Percentiles rank a stretch among this genome's conserved stretches.
phyloP scores from a whole-genome alignment of 2,797 vertebrate genomes.

The Ptychadena robeensis region DNA sequence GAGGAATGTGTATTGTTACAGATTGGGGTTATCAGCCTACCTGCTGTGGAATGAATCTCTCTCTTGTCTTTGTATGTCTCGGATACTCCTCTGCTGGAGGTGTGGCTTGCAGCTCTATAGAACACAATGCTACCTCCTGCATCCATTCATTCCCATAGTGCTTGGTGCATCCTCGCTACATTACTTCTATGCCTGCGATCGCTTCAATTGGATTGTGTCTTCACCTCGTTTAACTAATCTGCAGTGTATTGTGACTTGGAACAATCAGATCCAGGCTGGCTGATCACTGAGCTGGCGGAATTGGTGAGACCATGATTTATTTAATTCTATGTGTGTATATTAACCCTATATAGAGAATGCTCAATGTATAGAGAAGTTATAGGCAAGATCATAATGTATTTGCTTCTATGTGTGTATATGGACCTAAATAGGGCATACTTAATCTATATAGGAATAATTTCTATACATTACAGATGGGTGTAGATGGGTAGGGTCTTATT shows the following conservation, averaged over 20 bases:
- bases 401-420: too few species aligned
- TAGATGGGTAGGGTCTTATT: too few species aligned
- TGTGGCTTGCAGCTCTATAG: constrained; percentile 27
- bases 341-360: neutral
- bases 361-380: neutral
- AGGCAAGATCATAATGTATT: too few species aligned
- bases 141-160: constrained; percentile 7
- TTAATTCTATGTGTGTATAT: neutral
- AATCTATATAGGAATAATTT: too few species aligned
- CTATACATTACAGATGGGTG: too few species aligned
- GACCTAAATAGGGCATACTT: too few species aligned
- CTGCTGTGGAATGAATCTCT: constrained; percentile 6
- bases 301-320: constrained; percentile 11
- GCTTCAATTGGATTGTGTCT: neutral
- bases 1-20: neutral
- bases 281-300: neutral
- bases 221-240: neutral
- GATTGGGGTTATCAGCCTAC: constrained; percentile 4
- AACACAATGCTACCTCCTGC: constrained; percentile 17
- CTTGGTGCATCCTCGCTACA: neutral
- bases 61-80: neutral
- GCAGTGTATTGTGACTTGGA: constrained; percentile 7
- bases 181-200: neutral
- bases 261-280: neutral
- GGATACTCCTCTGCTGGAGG: constrained; percentile 38